Evolutionary conservation across 2,888 invertebrate genomes (phyloP), one percentile per base, ranked within the genome.

Genomic region (Agonopterix subpropinquella): DNA sequence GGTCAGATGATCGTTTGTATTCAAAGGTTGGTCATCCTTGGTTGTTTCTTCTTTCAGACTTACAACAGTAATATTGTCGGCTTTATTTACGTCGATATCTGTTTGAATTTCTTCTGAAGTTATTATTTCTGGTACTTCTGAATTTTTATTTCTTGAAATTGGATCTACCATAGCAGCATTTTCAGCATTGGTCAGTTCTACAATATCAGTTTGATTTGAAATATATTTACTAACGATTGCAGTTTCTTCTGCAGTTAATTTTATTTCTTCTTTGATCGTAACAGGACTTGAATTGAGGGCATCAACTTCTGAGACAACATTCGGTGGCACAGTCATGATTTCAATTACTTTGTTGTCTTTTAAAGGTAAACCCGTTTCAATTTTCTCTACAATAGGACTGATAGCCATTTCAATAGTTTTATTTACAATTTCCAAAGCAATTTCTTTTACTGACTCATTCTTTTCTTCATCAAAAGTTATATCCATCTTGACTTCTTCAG

Each of bases 341-440:
- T 28, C 28, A 28, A 28, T 28, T 28, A 5, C 7, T 28, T 28
- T 28, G 7, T 28, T 28, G 5, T 28, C 28, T 28, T 28, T 28
- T 28, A 28, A 28, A 28, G 7, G 7, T 7, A 28, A 28, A 5
- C 7, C 28, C 28, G 7, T 28, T n/a, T 13, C 11, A 13, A 36
- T 45, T 28, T 28, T 28, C 5, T 5, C 28, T 28, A 28, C 0
- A 28, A 28, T 28, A 28, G 28, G 28, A 28, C 28, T 28, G 28
- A 28, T 28, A 5, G 28, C 28, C 28, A 28, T 28, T 28, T 50
- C 45, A 48, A 50, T 41, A 49, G 28, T 60, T 51, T 65, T 58
- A 41, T 67, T 65, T 11, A 67, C 50, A 47, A 65, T 52, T 49
- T 70, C 64, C 11, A 8, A 8, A 41, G 8, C 41, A 13, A 7